Base-by-base conservation (phyloP, 30 jellyfish, hydroid and myxozoan species). In the Aurelia sp. region DNA sequence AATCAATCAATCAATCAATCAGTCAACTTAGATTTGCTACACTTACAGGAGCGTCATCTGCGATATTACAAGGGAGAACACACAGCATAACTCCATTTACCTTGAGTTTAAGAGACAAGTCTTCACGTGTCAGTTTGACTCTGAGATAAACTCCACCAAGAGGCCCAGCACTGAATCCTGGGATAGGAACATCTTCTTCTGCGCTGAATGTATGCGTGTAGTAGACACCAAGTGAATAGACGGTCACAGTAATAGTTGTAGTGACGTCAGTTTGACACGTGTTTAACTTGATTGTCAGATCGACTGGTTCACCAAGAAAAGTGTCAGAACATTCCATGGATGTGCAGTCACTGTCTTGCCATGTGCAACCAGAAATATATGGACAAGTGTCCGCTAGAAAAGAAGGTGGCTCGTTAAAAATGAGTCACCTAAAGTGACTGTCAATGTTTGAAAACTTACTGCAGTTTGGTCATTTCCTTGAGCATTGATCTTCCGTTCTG, bases 181-280 rank as follows among this genome's bases (percentile, higher is more conserved):
- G 89, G 7, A 78, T 78, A 16, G 89, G 89, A 18, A 78, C 57
- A 6, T 62, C 79, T 52, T 63, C 71, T 13, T 78, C 72, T 6
- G 68, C 35, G n/a, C 20, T 10, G 62, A 78, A 78, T 17, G 89
- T 78, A 30, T 78, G 89, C 11, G 71, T 11, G 79, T 12, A 78
- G 59, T 13, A 27, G 13, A 62, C 18, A 8, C 89, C 89, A 40
- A 65, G 16, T 2, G 79, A 17, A 60, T 44, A 17, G 0, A 20
- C 78, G 11, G 58, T 22, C 61, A 78, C 30, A 1, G 59, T 62
- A 40, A 76, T 31, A 3, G 79, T 78, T 13, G 68, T 74, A 12
- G 79, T 21, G 19, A 40, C 19, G 18, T 78, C 89, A 17, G 51
- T 33, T 21, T 47, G 53, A 27, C 89, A 78, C 21, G 77, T 78